Conservation (phyloP, 2,113 vertebrate genomes). For the Geothlypis trichas region DNA sequence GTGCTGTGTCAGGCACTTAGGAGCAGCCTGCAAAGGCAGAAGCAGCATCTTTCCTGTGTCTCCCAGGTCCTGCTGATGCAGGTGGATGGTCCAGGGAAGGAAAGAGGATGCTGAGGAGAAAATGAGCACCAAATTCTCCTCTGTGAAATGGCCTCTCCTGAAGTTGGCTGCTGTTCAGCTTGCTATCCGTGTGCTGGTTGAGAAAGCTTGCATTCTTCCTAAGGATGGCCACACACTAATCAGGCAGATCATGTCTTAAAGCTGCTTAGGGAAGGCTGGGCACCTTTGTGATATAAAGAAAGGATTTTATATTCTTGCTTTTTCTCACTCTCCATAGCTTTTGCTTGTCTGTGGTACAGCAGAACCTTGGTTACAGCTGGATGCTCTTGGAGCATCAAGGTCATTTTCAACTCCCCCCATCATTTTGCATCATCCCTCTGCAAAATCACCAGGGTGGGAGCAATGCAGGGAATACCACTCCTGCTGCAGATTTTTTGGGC, state of each 20-base stretch:
- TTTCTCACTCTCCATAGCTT: neutral
- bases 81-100: neutral
- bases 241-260: neutral
- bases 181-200: neutral
- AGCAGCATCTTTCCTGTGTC: neutral
- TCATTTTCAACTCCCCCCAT: neutral
- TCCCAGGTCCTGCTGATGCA: neutral
- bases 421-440: neutral
- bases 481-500: neutral
- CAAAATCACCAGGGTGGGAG: neutral
- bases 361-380: neutral
- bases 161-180: constrained; percentile 16
- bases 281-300: neutral
- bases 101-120: neutral
- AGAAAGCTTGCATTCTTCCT: neutral
- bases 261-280: neutral
- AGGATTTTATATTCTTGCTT: neutral
- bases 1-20: neutral
- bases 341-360: neutral
- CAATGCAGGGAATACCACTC: neutral
- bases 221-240: neutral
- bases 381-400: neutral
- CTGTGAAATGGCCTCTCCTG: constrained; percentile 32
- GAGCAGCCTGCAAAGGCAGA: neutral
- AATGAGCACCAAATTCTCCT: neutral